These are phyloP conservation scores for Leistus spinibarbis DNA, from an alignment of 2,888 invertebrate species.

Conservation along the genomic window DNA sequence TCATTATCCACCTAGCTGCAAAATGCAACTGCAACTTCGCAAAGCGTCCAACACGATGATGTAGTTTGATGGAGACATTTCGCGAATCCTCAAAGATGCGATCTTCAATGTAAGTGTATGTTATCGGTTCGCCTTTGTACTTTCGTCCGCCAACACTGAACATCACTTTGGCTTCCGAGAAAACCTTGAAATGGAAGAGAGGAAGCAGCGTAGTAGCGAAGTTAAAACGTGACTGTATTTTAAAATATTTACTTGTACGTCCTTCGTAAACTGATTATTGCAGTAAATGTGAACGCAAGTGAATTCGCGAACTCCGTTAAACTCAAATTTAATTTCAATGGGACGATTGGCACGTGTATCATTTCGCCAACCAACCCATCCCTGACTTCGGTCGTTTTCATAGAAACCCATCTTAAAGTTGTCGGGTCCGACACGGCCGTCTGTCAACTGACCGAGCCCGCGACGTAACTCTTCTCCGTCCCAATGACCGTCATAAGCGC, in stretches of 20 bases:
- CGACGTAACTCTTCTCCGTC: constrained; percentile 73
- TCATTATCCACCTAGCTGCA: constrained; percentile 84
- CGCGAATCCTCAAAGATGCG: constrained; percentile 79
- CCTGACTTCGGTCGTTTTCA: constrained; percentile 66
- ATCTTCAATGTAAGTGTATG: constrained; percentile 74
- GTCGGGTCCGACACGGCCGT: constrained; percentile 79
- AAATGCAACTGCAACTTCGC: constrained; percentile 80
- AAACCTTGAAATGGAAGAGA: constrained; percentile 63
- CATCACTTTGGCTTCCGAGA: constrained; percentile 77
- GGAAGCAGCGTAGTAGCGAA: background rate
- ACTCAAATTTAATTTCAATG: constrained; percentile 77
- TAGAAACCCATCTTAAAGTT: constrained; percentile 71
- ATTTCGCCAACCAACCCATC: constrained; percentile 93
- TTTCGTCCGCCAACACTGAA: constrained; percentile 83
- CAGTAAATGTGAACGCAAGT: constrained; percentile 79
- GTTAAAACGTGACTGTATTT: background rate
- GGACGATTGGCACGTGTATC: constrained; percentile 69
- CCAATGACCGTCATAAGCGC: constrained; percentile 85
- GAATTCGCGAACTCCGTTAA: constrained; percentile 87
- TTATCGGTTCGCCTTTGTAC: constrained; percentile 78
- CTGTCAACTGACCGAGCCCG: constrained; percentile 85
- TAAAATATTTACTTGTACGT: constrained; percentile 70
- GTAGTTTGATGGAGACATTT: constrained; percentile 81
- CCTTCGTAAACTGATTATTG: constrained; percentile 85
- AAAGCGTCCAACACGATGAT: constrained; percentile 80